A percentile compares a stretch with the other conserved stretches of the same genome.
Evolutionary conservation across 2,888 invertebrate species (phyloP).

Genomic region (Xestia sexstrigata): DNA sequence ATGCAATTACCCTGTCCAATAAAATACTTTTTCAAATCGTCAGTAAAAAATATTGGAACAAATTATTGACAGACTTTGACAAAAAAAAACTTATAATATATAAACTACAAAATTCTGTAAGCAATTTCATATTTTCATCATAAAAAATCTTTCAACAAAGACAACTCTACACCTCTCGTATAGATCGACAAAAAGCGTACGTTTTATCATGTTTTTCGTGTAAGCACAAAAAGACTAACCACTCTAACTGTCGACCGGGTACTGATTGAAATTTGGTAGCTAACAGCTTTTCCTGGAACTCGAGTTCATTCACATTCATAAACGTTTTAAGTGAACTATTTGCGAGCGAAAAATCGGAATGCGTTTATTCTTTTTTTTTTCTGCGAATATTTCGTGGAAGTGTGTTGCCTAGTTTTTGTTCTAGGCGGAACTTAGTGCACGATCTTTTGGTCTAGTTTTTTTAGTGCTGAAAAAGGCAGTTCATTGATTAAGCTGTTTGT

Average conservation of each 20-base stretch:
- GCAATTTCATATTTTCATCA: constrained; percentile 23
- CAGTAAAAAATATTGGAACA: not conserved
- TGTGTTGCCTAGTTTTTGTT: constrained; percentile 31
- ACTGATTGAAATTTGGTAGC: constrained; percentile 80
- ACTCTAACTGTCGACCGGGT: constrained; percentile 69
- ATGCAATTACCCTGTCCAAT: not conserved
- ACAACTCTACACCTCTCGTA: constrained; percentile 60
- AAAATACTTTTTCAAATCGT: not conserved
- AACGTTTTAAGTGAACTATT: constrained; percentile 34
- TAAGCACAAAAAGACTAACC: constrained; percentile 76
- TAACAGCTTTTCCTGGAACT: constrained; percentile 76
- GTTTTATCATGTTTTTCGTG: constrained; percentile 81
- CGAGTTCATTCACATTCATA: constrained; percentile 73
- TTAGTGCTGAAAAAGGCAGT: not conserved
- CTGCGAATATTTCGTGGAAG: constrained; percentile 4
- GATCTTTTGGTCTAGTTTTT: constrained; percentile 26
- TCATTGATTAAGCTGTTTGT: constrained; percentile 41
- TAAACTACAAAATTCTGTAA: not conserved
- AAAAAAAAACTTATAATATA: not conserved
- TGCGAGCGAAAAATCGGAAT: constrained; percentile 35
- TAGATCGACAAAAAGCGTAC: constrained; percentile 72
- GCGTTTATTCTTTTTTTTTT: not conserved
- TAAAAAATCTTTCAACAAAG: constrained; percentile 33
- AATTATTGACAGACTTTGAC: not conserved
- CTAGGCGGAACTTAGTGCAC: constrained; percentile 20